Base-by-base conservation (phyloP, 35 echinoderm and acorn worm species). In the Amphiura filiformis region DNA sequence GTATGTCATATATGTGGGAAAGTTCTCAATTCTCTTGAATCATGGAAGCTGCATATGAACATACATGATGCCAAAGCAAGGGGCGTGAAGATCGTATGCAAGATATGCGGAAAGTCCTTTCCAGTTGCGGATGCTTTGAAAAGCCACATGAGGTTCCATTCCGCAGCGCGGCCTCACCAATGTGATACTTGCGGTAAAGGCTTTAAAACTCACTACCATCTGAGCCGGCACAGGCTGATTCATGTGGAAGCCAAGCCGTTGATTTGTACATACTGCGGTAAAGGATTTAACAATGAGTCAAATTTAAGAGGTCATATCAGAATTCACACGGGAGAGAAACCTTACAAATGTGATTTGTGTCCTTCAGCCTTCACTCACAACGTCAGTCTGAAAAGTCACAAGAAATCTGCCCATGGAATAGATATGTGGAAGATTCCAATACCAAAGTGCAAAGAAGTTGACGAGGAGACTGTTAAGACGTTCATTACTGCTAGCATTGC, bases 281-380 rank as follows among this genome's bases (percentile, higher is more conserved):
- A 80, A 28, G 80, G 56, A 15, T 82, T 82, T 42, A 80, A 56
- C 33, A 80, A 70, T 14, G 37, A 80, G 15, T 75, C 79, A 26
- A 81, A 61, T 17, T 39, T 90, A 11, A 81, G 38, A 18, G 61
- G 56, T 22, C 88, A 90, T 82, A 35, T 82, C 12, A 47, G 88
- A 17, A 80, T 82, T 34, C 88, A 90, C 35, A 90, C 88, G 9
- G 88, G 88, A 39, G 88, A 90, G 38, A 90, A 90, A 35, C 88
- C 88, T 40, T 90, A 90, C 39, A 90, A 90, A 84, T 90, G 88
- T 82, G 38, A 82, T 15, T 26, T 76, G 17, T 90, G 88, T 76
- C 79, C 47, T 18, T 32, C 76, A 15, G 64, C 88, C 35, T 87
- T 87, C 32, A 70, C 65, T 13, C 85, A 76, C n/a, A 87, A 87